Base-by-base conservation (phyloP, 2,797 vertebrate species). In the Steatocranus sp. region DNA sequence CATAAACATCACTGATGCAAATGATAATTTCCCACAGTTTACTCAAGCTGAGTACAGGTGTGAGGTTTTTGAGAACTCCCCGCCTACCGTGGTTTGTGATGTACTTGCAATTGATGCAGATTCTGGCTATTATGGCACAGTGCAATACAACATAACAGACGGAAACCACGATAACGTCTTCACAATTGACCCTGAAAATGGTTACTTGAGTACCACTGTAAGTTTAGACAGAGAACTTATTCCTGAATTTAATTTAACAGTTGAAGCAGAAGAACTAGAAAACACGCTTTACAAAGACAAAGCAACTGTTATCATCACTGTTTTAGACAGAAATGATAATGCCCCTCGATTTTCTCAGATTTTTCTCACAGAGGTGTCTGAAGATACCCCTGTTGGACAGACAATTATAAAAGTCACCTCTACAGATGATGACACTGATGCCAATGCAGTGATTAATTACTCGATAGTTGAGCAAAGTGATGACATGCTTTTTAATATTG, bases 311-410 rank as follows among this genome's bases (percentile, higher is more conserved):
- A 79, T 93, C 2, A 43, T 97, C 8, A 34, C 66, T 17, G 92
- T 97, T 81, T 93, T 95, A 43, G 96, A 97, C 86, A 92, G 85
- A 91, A 97, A 97, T 48, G 96, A 97, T 89, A 95, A 97, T 1
- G 87, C 93, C 0, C 96, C 96, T 83, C 93, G 90, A 34, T 97
- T 97, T 83, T 86, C 92, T 41, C 89, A 96, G 68, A 94, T 96
- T 75, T 95, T 95, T 83, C 14, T 93, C 61, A 83, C 93, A 36
- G 87, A 94, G 30, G 85, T 96, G 17, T 77, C 92, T 1, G 96
- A 97, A 87, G 93, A 96, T 74, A 83, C 93, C 8, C 89, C 91
- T 5, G 38, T 95, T 74, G 96, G 96, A 48, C 91, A 94, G 61
- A 92, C 91, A 6, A 32, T 96, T 48, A 74, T 95, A 75, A 91